These are phyloP conservation scores for Gymnoscopelus braueri DNA, from an alignment of 2,797 vertebrate genomes.

Conservation along the genomic window DNA sequence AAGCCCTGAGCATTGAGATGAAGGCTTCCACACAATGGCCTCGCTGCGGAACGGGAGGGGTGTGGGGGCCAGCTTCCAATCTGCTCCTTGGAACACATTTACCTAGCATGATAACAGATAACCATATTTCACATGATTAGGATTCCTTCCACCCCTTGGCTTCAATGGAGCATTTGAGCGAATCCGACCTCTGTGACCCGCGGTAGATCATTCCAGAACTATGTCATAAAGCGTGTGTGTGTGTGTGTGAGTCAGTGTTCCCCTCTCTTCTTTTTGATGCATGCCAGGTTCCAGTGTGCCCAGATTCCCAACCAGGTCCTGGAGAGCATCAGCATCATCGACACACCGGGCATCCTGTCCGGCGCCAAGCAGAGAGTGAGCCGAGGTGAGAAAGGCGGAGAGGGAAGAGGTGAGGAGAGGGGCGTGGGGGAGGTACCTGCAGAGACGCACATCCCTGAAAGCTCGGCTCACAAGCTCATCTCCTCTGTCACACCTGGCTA, in stretches of 20 bases:
- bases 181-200: constrained; percentile 15
- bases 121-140: constrained; percentile 48
- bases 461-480: constrained; percentile 63
- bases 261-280: background rate
- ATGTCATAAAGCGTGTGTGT: background rate
- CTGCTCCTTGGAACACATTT: constrained; percentile 60
- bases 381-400: constrained; percentile 81
- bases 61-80: constrained; percentile 47
- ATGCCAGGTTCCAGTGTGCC: constrained; percentile 88
- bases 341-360: constrained; percentile 88
- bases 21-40: constrained; percentile 79
- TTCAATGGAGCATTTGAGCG: constrained; percentile 5
- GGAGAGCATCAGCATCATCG: constrained; percentile 94
- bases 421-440: constrained; percentile 35
- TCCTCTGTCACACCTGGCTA: constrained; percentile 63
- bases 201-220: background rate
- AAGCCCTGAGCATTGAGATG: constrained; percentile 72
- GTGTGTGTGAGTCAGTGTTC: background rate
- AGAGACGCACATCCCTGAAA: constrained; percentile 55
- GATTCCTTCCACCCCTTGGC: constrained; percentile 33
- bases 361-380: constrained; percentile 92
- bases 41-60: constrained; percentile 42
- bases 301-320: constrained; percentile 91
- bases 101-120: constrained; percentile 50
- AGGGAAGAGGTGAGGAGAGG: constrained; percentile 68